A percentile compares a stretch with the other conserved stretches of the same genome.
These are phyloP conservation scores for Gymnoscopelus microlampas DNA, from an alignment of 2,797 vertebrate species.

Conservation along the genomic window DNA sequence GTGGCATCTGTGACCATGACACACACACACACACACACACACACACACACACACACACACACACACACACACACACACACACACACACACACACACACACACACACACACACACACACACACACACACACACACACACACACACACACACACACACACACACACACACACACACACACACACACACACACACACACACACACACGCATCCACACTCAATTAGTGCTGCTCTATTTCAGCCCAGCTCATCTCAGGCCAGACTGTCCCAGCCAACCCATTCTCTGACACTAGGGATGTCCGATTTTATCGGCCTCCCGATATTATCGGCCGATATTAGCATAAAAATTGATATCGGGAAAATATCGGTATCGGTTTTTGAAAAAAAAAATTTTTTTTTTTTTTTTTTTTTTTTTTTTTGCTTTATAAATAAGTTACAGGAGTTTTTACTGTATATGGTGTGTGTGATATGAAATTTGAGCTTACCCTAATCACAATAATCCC, in stretches of 20 bases:
- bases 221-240: conserved; percentile 74
- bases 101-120: conserved; percentile 28
- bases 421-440: too few relatives aligned
- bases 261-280: neutral
- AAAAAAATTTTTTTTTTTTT: too few relatives aligned
- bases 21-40: conserved; percentile 24
- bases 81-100: conserved; percentile 22
- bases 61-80: conserved; percentile 33
- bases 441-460: too few relatives aligned
- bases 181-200: conserved; percentile 18
- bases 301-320: too few relatives aligned
- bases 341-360: too few relatives aligned
- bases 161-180: conserved; percentile 26
- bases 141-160: conserved; percentile 24
- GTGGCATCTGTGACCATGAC: conserved; percentile 65
- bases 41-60: conserved; percentile 19
- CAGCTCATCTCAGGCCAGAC: conserved; percentile 22
- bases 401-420: too few relatives aligned
- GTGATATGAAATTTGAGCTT: too few relatives aligned
- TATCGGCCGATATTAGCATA: too few relatives aligned
- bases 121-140: conserved; percentile 28
- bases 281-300: conserved; percentile 1
- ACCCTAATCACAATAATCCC: too few relatives aligned
- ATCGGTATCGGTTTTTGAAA: too few relatives aligned
- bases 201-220: conserved; percentile 49